Percentiles rank a stretch among this genome's conserved stretches.
phyloP scores from a whole-genome alignment of 1,140 invertebrate genomes.

The Lucilia cuprina region DNA sequence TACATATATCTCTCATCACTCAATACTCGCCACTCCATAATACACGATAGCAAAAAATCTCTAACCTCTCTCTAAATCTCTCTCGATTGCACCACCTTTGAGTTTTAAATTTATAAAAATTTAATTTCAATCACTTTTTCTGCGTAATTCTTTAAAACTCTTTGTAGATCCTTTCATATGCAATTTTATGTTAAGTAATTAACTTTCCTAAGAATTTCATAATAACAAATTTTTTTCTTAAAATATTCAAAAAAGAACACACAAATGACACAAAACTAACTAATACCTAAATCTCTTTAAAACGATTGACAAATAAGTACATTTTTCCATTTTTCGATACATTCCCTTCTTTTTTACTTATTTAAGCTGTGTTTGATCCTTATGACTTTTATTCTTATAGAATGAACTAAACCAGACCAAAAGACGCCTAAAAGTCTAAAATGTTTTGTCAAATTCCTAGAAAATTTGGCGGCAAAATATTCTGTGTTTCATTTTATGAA shows the following conservation, averaged over 20 bases:
- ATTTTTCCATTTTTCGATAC: too few relatives aligned
- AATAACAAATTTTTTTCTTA: too few relatives aligned
- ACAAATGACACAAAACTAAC: background rate
- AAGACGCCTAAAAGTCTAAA: background rate
- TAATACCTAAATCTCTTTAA: background rate
- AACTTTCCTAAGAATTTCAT: too few relatives aligned
- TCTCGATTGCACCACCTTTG: too few relatives aligned
- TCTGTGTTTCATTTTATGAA: background rate
- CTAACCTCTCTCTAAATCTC: too few relatives aligned
- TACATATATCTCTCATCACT: too few relatives aligned
- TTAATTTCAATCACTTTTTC: too few relatives aligned
- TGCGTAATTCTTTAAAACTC: too few relatives aligned
- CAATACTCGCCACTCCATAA: too few relatives aligned
- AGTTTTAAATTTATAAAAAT: too few relatives aligned
- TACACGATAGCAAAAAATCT: too few relatives aligned
- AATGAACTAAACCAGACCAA: background rate
- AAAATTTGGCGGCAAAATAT: conserved; percentile 23
- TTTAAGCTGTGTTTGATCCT: background rate
- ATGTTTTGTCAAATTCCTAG: background rate
- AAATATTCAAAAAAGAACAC: too few relatives aligned
- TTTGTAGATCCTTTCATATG: background rate
- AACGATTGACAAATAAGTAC: background rate
- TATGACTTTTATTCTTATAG: conserved; percentile 12
- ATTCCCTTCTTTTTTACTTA: background rate
- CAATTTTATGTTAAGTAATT: background rate